Conservation (phyloP, 2,113 vertebrate species). For the Synchiropus splendidus region DNA sequence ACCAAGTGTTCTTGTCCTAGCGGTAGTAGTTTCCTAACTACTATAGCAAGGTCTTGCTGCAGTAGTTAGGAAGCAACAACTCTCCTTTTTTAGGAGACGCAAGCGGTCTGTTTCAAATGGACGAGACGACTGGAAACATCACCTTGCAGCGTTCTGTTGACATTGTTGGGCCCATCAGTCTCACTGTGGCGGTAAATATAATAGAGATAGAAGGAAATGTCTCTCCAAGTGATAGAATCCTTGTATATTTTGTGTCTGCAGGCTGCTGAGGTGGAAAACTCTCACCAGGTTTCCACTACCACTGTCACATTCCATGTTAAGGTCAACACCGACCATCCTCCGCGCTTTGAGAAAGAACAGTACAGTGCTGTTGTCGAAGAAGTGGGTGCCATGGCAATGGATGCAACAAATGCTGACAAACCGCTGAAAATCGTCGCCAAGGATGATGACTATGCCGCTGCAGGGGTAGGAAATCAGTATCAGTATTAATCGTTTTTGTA, state of each 20-base stretch:
- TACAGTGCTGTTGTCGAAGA: slow-evolving; percentile 45
- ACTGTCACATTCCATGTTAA: slow-evolving; percentile 58
- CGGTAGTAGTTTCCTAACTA: not conserved
- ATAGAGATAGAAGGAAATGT: not conserved
- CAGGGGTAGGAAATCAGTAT: slow-evolving; percentile 34
- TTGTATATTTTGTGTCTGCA: slow-evolving; percentile 29
- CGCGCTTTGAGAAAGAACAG: slow-evolving; percentile 43
- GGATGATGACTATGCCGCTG: slow-evolving; percentile 44
- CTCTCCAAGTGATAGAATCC: not conserved
- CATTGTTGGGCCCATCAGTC: slow-evolving; percentile 21
- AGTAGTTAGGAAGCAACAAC: not conserved
- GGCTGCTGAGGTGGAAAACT: slow-evolving; percentile 65
- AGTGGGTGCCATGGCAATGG: slow-evolving; percentile 50
- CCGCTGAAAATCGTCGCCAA: slow-evolving; percentile 51
- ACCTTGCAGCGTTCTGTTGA: slow-evolving; percentile 60
- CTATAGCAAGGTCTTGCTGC: too few species aligned
- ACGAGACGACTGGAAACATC: slow-evolving; percentile 60
- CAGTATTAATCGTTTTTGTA: not conserved
- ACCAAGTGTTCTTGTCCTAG: not conserved
- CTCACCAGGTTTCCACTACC: slow-evolving; percentile 54
- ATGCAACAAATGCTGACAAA: slow-evolving; percentile 26
- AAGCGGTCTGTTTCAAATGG: slow-evolving; percentile 49
- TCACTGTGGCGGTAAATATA: slow-evolving; percentile 72
- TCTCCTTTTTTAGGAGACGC: slow-evolving; percentile 56
- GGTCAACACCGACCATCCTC: slow-evolving; percentile 44